Evolutionary conservation across 2,797 vertebrate species (phyloP), one percentile per base, ranked within the genome.

Genomic region (Halcyon smyrnensis): DNA sequence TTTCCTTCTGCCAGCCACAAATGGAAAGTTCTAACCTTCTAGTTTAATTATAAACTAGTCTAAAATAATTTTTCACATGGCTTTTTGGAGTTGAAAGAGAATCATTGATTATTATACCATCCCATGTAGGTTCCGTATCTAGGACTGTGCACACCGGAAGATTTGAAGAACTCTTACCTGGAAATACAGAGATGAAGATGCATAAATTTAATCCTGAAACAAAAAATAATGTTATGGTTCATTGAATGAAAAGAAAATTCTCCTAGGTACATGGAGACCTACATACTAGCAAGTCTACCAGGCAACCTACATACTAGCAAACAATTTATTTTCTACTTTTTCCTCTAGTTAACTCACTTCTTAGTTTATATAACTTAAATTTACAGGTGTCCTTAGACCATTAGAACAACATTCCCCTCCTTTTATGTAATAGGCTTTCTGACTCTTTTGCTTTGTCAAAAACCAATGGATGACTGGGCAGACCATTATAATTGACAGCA

Each of bases 391-490:
- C 15, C n/a, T 54, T 45, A 56, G 41, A 36, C 5, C 9, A 54
- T 46, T 11, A 34, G 2, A 15, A 15, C 15, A 54, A 5, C 13
- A 3, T 25, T 63, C 8, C 5, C 69, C 7, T 30, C 11, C 8
- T 68, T 71, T 48, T 59, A 4, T 37, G 2, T 11, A 39, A 18
- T 0, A 65, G 11, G 2, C 1, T 79, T 76, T 83, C 21, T 51
- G 41, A n/a, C 34, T 57, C 12, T 41, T 62, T 12, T 36, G 4
- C 8, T 39, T 75, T 82, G 20, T 43, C 17, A 18, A 53, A 67
- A 65, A 34, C 0, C 5, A 51, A 23, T 6, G 4, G 9, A 21
- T 0, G 34, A 12, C 6, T 53, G 28, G 25, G 34, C 10, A 60
- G 34, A 56, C 7, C 17, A 2, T 1, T 28, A 21, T 6, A 14